These are phyloP conservation scores for Asbolus verrucosus DNA, from an alignment of 1,140 invertebrate species.

Conservation along the genomic window DNA sequence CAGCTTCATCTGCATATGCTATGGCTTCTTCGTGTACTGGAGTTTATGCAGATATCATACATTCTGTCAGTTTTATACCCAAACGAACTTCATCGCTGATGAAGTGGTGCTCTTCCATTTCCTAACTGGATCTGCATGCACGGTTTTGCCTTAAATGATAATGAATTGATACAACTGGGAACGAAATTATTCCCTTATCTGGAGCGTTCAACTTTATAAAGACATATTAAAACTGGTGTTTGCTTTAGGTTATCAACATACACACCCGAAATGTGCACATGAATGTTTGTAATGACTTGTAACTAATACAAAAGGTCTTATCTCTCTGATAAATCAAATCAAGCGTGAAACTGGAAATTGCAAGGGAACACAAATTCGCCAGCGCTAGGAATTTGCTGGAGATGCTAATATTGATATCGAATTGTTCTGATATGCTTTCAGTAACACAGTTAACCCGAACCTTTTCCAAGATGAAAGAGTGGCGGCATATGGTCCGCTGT, in stretches of 20 bases:
- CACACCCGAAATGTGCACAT: conserved; percentile 36
- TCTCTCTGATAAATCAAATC: conserved; percentile 42
- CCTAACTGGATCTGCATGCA: not conserved
- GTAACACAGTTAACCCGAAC: not conserved
- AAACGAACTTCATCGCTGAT: conserved; percentile 21
- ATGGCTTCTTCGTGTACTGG: conserved; percentile 31
- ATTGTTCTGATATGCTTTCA: conserved; percentile 20
- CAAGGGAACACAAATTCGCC: conserved; percentile 23
- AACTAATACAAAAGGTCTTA: conserved; percentile 44
- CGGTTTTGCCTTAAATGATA: not conserved
- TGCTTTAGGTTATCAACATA: conserved; percentile 17
- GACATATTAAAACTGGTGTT: conserved; percentile 3
- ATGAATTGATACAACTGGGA: conserved; percentile 6
- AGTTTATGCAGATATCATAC: conserved; percentile 38
- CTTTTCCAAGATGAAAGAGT: too few relatives aligned
- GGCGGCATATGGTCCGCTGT: too few relatives aligned
- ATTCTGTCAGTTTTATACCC: conserved; percentile 30
- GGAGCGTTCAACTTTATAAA: not conserved
- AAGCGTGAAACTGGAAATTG: conserved; percentile 45
- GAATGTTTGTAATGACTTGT: conserved; percentile 37
- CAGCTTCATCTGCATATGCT: conserved; percentile 39
- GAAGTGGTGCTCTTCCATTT: not conserved
- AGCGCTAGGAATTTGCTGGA: conserved; percentile 14
- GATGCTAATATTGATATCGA: conserved; percentile 20
- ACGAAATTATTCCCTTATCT: not conserved